phyloP scores from a whole-genome alignment of 1,140 invertebrate genomes.

The Monomorium pharaonis region DNA sequence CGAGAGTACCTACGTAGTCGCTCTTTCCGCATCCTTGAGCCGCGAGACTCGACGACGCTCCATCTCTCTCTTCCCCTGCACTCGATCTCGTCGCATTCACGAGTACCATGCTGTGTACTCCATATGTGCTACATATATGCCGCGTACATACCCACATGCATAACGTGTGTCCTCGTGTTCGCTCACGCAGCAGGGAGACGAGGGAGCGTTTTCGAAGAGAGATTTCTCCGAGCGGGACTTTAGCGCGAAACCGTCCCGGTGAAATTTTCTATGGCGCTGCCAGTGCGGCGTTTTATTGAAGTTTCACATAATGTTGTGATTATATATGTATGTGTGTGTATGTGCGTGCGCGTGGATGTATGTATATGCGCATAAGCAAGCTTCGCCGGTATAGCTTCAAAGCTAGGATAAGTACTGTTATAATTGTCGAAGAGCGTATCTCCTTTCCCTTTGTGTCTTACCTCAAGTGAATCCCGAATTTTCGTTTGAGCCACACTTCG shows the following conservation, averaged over 20 bases:
- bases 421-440: not conserved
- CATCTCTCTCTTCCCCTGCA: conserved; percentile 26
- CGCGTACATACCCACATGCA: not conserved
- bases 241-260: conserved; percentile 9
- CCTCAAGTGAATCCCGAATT: not conserved
- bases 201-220: conserved; percentile 46
- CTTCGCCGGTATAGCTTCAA: not conserved
- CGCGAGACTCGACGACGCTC: conserved; percentile 47
- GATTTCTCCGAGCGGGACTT: conserved; percentile 38
- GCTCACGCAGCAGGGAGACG: conserved; percentile 35
- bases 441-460: not conserved
- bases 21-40: conserved; percentile 72
- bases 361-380: not conserved
- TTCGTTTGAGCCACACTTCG: not conserved
- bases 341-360: too few relatives aligned
- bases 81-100: conserved; percentile 35
- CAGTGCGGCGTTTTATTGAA: conserved; percentile 32
- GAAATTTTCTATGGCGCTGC: conserved; percentile 23
- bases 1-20: conserved; percentile 63
- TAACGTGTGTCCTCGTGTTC: conserved; percentile 39
- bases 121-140: not conserved
- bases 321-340: not conserved
- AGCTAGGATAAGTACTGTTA: not conserved
- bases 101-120: not conserved
- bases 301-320: not conserved